Evolutionary conservation across 1,140 invertebrate species (phyloP).

Genomic region (Orussus abietinus): DNA sequence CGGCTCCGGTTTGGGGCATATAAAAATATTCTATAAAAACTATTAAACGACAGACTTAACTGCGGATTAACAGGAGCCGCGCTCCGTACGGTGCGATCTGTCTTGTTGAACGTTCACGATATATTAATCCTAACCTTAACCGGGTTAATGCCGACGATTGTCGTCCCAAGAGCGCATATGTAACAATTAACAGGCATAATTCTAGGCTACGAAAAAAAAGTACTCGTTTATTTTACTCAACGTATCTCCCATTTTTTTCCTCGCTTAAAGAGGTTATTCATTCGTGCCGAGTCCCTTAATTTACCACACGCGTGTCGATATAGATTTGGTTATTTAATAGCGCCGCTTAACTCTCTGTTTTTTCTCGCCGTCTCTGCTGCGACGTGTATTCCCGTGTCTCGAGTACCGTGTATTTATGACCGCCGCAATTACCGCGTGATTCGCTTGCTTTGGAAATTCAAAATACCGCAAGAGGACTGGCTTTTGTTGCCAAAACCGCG

Average conservation of each 20-base stretch:
- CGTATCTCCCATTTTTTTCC: no score
- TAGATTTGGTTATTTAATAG: constrained; percentile 36
- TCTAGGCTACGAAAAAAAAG: constrained; percentile 21
- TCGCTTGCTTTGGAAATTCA: constrained; percentile 14
- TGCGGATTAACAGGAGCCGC: no score
- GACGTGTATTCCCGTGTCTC: neutral
- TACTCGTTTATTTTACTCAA: constrained; percentile 32
- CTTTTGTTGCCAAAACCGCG: constrained; percentile 17
- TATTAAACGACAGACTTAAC: no score
- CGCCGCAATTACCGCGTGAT: no score
- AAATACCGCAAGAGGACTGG: constrained; percentile 9
- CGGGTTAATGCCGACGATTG: no score
- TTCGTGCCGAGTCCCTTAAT: no score
- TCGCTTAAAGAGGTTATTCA: no score
- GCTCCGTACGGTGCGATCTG: no score
- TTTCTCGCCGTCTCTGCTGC: constrained; percentile 9
- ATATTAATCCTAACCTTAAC: no score
- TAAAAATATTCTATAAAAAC: constrained; percentile 16
- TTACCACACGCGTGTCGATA: constrained; percentile 35
- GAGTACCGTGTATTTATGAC: neutral
- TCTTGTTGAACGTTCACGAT: no score
- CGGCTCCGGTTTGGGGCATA: constrained; percentile 27
- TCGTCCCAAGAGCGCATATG: no score
- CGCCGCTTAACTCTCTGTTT: constrained; percentile 11
- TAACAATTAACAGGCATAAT: constrained; percentile 25